Percentiles rank a stretch among this genome's conserved stretches.
Evolutionary conservation across 1,140 invertebrate genomes (phyloP).

Genomic region (Brachionus angularis): DNA sequence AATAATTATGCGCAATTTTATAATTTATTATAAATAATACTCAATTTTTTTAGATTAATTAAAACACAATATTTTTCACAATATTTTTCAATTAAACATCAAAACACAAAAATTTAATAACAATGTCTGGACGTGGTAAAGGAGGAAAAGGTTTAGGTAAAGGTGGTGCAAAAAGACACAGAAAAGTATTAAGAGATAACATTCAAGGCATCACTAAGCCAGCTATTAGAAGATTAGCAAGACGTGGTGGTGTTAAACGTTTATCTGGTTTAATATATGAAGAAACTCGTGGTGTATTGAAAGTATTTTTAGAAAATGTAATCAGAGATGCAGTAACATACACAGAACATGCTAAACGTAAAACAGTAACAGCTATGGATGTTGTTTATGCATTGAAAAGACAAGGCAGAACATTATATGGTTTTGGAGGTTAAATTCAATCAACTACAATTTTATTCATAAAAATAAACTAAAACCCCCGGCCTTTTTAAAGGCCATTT

Average conservation of each 20-base stretch:
- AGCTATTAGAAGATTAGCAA: constrained; percentile 66
- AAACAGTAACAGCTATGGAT: constrained; percentile 79
- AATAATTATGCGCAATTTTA: too few species aligned
- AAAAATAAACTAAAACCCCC: constrained; percentile 2
- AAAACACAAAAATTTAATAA: background rate
- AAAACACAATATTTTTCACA: too few species aligned
- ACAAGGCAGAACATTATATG: constrained; percentile 68
- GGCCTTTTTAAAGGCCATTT: constrained; percentile 36
- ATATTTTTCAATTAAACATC: background rate
- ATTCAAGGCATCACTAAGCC: constrained; percentile 71
- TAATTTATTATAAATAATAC: too few species aligned
- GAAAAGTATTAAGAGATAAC: constrained; percentile 65
- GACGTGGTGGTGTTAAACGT: constrained; percentile 71
- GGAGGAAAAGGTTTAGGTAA: constrained; percentile 54
- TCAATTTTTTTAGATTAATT: too few species aligned
- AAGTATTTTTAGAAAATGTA: constrained; percentile 75
- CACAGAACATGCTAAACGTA: constrained; percentile 75
- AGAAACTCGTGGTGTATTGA: constrained; percentile 68
- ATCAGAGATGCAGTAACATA: constrained; percentile 78
- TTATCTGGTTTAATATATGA: constrained; percentile 73
- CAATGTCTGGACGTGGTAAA: constrained; percentile 53
- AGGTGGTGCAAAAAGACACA: constrained; percentile 53
- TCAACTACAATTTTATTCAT: background rate
- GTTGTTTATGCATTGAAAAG: constrained; percentile 78
- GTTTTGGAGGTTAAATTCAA: constrained; percentile 62